Percentiles rank a stretch among this genome's conserved stretches.
Conservation (phyloP, 2,797 vertebrate species). For the Schizothorax lantsangensis region DNA sequence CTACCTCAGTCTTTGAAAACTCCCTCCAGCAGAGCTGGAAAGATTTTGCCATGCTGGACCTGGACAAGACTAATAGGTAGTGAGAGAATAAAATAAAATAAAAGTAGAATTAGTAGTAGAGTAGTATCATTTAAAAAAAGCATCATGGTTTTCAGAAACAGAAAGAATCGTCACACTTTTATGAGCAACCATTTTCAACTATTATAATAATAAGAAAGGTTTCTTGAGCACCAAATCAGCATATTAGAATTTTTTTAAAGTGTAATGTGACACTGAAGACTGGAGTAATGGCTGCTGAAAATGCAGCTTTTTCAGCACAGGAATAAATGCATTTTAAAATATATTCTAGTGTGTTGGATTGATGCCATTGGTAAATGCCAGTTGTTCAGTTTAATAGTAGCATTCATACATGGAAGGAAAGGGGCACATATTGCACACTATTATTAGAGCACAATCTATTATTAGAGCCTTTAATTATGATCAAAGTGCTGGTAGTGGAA, state of each 20-base stretch:
- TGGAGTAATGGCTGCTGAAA: slow-evolving; percentile 2
- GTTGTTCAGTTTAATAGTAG: slow-evolving; percentile 15
- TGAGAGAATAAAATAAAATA: not conserved
- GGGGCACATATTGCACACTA: not conserved
- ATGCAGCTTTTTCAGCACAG: not conserved
- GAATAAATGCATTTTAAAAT: not conserved
- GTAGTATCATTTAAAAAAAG: not conserved
- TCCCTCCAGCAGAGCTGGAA: slow-evolving; percentile 69
- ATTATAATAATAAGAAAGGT: not conserved
- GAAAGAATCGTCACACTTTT: not conserved
- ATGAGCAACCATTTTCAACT: not conserved
- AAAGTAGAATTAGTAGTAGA: not conserved
- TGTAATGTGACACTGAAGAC: not conserved
- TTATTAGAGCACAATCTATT: slow-evolving; percentile 10
- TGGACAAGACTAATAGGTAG: slow-evolving; percentile 84
- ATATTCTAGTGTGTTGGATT: not conserved
- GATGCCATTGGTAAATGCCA: not conserved
- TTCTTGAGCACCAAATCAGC: not conserved
- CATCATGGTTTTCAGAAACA: not conserved
- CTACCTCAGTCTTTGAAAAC: slow-evolving; percentile 45
- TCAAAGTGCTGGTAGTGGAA: not conserved
- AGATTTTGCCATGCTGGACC: slow-evolving; percentile 82
- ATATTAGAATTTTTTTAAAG: not conserved
- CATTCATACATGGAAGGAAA: not conserved
- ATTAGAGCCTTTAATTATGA: slow-evolving; percentile 20